Conservation (phyloP, 1,140 invertebrate species). For the Gryllus bimaculatus region DNA sequence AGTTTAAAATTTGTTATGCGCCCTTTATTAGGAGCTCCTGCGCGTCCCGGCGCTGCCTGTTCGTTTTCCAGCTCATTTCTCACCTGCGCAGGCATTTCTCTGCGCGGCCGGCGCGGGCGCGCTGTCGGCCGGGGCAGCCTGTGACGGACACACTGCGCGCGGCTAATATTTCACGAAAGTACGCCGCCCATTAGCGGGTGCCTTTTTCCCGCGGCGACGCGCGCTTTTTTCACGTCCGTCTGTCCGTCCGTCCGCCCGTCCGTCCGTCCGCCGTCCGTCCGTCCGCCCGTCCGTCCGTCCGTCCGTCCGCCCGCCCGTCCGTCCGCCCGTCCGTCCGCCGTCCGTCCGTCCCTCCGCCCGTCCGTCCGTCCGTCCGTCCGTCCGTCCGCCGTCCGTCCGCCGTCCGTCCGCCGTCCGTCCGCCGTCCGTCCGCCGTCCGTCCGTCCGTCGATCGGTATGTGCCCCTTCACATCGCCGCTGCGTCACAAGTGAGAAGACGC, state of each 20-base stretch:
- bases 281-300: background rate
- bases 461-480: too few species aligned
- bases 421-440: background rate
- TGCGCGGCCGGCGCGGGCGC: background rate
- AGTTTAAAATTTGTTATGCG: too few species aligned
- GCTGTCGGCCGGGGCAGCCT: background rate
- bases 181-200: background rate
- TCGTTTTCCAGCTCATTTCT: background rate
- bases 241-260: background rate
- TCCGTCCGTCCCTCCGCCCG: background rate
- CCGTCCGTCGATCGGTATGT: background rate
- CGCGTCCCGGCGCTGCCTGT: background rate
- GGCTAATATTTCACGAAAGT: background rate
- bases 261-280: background rate
- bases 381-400: background rate
- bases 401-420: background rate
- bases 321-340: background rate
- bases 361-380: background rate
- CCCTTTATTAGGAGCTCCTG: background rate
- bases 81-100: background rate
- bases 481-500: too few species aligned
- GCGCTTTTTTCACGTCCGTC: background rate
- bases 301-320: background rate
- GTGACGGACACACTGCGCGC: background rate
- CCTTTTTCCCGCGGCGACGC: background rate